Evolutionary conservation across 2,797 vertebrate genomes (phyloP).

Genomic region (Nasua narica): DNA sequence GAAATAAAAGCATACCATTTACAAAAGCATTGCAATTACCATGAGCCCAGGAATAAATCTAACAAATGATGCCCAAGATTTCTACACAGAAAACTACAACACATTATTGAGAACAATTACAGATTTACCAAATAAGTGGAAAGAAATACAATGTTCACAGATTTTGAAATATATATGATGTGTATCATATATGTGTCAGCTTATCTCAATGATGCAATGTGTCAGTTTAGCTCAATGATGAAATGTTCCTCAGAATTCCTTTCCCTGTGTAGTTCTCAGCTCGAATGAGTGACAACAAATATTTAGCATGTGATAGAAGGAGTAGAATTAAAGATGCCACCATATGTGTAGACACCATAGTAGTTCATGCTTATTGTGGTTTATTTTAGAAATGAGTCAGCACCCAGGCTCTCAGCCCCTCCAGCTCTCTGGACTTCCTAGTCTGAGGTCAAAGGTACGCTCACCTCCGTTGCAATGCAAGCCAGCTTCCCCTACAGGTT

Average conservation of each 20-base stretch:
- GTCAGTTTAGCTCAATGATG: background rate
- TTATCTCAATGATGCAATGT: background rate
- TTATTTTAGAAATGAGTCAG: background rate
- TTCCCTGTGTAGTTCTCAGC: background rate
- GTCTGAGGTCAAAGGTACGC: background rate
- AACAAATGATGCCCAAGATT: background rate
- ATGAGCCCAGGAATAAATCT: background rate
- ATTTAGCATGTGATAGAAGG: background rate
- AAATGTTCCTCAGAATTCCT: background rate
- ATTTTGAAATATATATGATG: background rate
- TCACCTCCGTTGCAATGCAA: background rate
- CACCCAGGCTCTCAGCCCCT: background rate
- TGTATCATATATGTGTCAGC: background rate
- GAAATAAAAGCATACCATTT: background rate
- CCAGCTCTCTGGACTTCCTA: background rate
- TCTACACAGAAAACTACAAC: background rate
- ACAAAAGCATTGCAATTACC: background rate
- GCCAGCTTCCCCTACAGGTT: background rate
- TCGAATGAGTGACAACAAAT: background rate
- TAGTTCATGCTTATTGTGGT: background rate
- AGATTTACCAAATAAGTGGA: background rate
- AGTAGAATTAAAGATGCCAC: background rate
- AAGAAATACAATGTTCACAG: background rate
- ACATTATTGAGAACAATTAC: background rate
- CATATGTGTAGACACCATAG: background rate